A percentile compares a stretch with the other conserved stretches of the same genome.
Conservation (phyloP, 2,888 invertebrate genomes). For the Mamestra brassicae region DNA sequence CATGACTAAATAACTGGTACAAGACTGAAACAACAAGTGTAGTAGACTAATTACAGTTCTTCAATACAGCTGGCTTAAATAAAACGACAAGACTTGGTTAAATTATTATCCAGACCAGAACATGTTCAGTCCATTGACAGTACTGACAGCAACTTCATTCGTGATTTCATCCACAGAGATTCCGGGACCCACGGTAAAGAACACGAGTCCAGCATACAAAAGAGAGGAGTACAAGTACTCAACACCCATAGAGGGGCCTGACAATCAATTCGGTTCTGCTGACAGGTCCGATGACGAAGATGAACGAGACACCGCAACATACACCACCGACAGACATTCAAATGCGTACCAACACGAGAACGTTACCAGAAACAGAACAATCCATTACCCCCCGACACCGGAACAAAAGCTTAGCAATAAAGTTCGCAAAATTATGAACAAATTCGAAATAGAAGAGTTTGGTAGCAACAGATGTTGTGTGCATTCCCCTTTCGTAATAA, state of each 20-base stretch:
- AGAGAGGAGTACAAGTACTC: slow-evolving; percentile 91
- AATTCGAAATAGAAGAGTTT: slow-evolving; percentile 77
- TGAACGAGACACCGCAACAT: slow-evolving; percentile 77
- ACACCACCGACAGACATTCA: slow-evolving; percentile 64
- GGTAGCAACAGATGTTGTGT: slow-evolving; percentile 65
- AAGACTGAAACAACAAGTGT: slow-evolving; percentile 17
- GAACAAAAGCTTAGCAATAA: slow-evolving; percentile 86
- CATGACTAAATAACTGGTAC: neutral
- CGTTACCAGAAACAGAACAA: slow-evolving; percentile 77
- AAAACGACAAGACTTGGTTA: slow-evolving; percentile 7
- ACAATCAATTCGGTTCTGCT: slow-evolving; percentile 93
- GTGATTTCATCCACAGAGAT: slow-evolving; percentile 91
- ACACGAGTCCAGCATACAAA: slow-evolving; percentile 87
- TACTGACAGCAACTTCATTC: slow-evolving; percentile 34
- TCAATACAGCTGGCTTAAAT: slow-evolving; percentile 14
- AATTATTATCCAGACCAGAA: neutral
- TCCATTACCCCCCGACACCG: slow-evolving; percentile 69
- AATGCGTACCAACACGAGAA: slow-evolving; percentile 68
- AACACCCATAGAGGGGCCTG: slow-evolving; percentile 89
- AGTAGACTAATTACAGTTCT: slow-evolving; percentile 11
- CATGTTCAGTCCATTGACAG: neutral
- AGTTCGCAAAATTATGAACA: slow-evolving; percentile 84
- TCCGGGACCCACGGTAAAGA: slow-evolving; percentile 92
- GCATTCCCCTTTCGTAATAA: slow-evolving; percentile 35
- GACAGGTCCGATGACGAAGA: slow-evolving; percentile 93